phyloP scores from a whole-genome alignment of 2,113 vertebrate genomes.

The Heterochromis multidens region DNA sequence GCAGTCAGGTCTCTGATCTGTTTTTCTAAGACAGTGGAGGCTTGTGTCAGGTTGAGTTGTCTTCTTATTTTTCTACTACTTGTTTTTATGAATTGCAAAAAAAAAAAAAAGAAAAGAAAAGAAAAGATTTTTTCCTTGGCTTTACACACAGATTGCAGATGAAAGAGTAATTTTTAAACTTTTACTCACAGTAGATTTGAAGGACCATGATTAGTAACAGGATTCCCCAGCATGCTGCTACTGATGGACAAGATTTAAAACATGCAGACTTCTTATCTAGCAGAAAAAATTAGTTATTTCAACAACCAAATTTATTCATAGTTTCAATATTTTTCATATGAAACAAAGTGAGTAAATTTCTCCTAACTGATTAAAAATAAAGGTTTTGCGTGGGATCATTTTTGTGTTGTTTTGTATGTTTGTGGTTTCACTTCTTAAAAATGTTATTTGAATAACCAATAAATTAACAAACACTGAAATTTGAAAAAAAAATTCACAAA shows the following conservation, averaged over 20 bases:
- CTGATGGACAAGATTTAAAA: not conserved
- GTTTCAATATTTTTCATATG: accelerated
- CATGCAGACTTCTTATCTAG: not conserved
- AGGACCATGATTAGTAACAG: not conserved
- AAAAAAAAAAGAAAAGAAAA: not conserved
- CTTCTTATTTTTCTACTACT: not conserved
- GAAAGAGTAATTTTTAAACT: accelerated
- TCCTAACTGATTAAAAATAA: not conserved
- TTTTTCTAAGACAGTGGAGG: not conserved
- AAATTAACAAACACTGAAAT: too few species aligned
- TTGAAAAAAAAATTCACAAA: too few species aligned
- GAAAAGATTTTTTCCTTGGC: not conserved
- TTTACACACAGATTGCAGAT: accelerated
- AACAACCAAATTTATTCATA: not conserved
- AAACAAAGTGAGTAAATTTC: not conserved
- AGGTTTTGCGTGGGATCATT: too few species aligned
- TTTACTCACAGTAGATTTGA: not conserved
- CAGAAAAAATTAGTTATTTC: not conserved
- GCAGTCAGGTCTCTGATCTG: not conserved
- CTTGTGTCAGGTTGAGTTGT: not conserved
- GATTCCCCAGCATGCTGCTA: not conserved
- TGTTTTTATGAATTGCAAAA: not conserved
- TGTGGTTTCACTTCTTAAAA: too few species aligned
- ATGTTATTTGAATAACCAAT: too few species aligned
- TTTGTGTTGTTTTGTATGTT: not conserved